Conservation (phyloP, 2,888 invertebrate species). For the Marasmarcha lunaedactyla region DNA sequence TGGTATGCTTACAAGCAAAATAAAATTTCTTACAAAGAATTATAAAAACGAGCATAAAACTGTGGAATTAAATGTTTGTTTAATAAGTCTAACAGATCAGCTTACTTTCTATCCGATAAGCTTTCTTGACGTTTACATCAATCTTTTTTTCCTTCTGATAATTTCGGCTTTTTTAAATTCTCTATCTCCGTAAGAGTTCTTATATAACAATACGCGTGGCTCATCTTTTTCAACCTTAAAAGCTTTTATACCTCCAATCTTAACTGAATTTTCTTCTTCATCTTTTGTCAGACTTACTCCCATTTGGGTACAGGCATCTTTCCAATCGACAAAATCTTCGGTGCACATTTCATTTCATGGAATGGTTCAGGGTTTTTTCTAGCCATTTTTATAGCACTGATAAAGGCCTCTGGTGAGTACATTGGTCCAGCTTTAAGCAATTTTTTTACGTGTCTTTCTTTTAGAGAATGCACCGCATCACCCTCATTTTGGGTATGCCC, state of each 20-base stretch:
- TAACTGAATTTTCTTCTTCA: too few relatives aligned
- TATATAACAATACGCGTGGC: background rate
- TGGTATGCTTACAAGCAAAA: too few relatives aligned
- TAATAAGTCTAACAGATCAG: constrained; percentile 7
- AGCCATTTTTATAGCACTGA: constrained; percentile 9
- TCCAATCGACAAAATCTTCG: background rate
- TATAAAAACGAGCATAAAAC: constrained; percentile 8
- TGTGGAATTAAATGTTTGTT: constrained; percentile 10
- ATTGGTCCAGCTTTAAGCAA: constrained; percentile 12
- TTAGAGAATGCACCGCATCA: constrained; percentile 12
- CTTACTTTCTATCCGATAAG: constrained; percentile 7
- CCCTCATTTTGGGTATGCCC: constrained; percentile 15
- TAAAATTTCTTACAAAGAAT: too few relatives aligned
- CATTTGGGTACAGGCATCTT: too few relatives aligned
- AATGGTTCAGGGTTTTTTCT: constrained; percentile 10
- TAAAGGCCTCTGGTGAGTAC: constrained; percentile 10
- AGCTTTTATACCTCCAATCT: too few relatives aligned
- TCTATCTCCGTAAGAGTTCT: background rate
- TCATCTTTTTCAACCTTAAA: too few relatives aligned
- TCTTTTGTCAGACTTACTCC: too few relatives aligned
- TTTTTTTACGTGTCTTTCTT: constrained; percentile 11
- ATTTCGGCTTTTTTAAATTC: constrained; percentile 5
- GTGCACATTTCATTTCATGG: constrained; percentile 5
- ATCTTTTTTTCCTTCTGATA: constrained; percentile 6
- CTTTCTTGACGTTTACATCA: constrained; percentile 6